Evolutionary conservation across 2,888 invertebrate genomes (phyloP).

Genomic region (Lasioglossum pauxillum): DNA sequence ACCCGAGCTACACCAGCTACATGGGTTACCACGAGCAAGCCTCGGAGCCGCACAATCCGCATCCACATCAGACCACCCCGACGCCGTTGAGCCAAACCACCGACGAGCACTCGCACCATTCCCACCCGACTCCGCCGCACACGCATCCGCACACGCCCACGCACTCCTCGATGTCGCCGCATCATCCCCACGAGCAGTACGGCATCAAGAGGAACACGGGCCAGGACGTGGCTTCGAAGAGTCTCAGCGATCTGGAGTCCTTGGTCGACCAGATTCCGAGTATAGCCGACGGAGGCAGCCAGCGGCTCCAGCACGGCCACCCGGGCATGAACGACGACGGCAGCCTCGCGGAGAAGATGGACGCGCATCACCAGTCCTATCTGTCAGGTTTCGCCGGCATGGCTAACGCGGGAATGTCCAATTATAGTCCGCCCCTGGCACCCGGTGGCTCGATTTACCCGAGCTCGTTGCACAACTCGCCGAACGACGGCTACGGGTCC

Average conservation of each 20-base stretch:
- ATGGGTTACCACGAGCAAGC: constrained; percentile 82
- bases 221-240: constrained; percentile 94
- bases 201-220: constrained; percentile 80
- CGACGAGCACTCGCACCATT: constrained; percentile 82
- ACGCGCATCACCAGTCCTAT: constrained; percentile 77
- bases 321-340: constrained; percentile 77
- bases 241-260: constrained; percentile 94
- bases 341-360: constrained; percentile 79
- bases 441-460: constrained; percentile 78
- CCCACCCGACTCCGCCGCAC: constrained; percentile 82
- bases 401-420: constrained; percentile 75
- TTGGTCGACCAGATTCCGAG: constrained; percentile 96
- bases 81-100: constrained; percentile 79
- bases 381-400: constrained; percentile 71
- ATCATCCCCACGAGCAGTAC: constrained; percentile 82
- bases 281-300: constrained; percentile 89
- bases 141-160: constrained; percentile 82
- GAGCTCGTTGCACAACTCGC: constrained; percentile 76
- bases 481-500: constrained; percentile 78
- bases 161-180: constrained; percentile 82
- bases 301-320: constrained; percentile 79
- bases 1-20: constrained; percentile 79
- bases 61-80: constrained; percentile 80
- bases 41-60: constrained; percentile 76
- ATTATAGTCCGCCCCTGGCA: constrained; percentile 81